Conservation (phyloP, 2,888 invertebrate genomes). For the Thymelicus sylvestris region DNA sequence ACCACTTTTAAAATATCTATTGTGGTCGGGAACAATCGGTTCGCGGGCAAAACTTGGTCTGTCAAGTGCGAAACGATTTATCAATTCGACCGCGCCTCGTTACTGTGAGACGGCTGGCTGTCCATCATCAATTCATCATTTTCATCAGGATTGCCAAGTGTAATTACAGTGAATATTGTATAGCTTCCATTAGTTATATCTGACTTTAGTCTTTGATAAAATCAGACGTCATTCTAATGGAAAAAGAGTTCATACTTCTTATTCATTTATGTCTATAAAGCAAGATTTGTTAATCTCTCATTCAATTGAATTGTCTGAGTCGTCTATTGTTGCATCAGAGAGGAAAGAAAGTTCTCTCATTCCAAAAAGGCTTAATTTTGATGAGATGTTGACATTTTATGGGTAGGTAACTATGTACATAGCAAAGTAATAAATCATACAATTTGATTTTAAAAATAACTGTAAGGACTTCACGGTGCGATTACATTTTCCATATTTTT, state of each 20-base stretch:
- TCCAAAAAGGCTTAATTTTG: too few species aligned
- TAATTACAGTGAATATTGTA: slow-evolving; percentile 20
- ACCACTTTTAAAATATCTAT: slow-evolving; percentile 31
- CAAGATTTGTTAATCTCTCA: too few species aligned
- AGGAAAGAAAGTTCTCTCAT: too few species aligned
- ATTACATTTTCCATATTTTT: too few species aligned
- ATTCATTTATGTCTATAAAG: not conserved
- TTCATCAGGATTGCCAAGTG: slow-evolving; percentile 35
- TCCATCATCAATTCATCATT: slow-evolving; percentile 38
- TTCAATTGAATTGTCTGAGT: too few species aligned
- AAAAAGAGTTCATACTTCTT: not conserved
- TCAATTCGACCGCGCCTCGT: slow-evolving; percentile 36
- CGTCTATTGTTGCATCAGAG: too few species aligned
- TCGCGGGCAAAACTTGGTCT: slow-evolving; percentile 28
- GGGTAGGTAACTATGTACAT: too few species aligned
- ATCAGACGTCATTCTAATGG: slow-evolving; percentile 4
- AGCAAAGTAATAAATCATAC: too few species aligned
- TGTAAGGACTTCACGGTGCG: too few species aligned
- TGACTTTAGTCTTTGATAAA: not conserved
- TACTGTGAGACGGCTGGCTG: slow-evolving; percentile 28
- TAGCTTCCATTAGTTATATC: slow-evolving; percentile 6
- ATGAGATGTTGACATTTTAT: too few species aligned
- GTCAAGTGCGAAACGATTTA: slow-evolving; percentile 40
- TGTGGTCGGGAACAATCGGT: slow-evolving; percentile 27
- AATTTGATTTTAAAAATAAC: too few species aligned